Conservation (phyloP, 2,113 vertebrate genomes). For the Chionis minor region DNA sequence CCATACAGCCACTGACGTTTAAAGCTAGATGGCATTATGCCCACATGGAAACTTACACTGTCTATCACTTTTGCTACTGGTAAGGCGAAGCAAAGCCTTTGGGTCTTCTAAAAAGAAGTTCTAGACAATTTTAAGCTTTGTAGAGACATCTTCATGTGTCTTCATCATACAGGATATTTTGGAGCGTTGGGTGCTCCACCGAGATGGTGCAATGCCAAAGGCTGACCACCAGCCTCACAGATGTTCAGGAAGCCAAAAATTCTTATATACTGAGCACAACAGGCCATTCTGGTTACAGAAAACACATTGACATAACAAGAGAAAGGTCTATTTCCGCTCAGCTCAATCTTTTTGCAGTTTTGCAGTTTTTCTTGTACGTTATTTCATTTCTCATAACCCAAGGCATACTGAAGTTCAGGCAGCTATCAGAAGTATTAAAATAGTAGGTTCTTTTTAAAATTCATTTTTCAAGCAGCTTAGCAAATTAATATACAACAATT, state of each 20-base stretch:
- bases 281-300: background rate
- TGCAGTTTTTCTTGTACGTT: background rate
- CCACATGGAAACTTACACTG: background rate
- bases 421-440: constrained; percentile 1
- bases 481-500: constrained; percentile 43
- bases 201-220: background rate
- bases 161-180: background rate
- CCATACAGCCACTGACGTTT: background rate
- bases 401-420: background rate
- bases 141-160: background rate
- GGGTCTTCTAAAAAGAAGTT: background rate
- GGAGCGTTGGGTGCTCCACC: background rate
- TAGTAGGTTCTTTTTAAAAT: constrained; percentile 43
- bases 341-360: background rate
- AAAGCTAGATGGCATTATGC: background rate
- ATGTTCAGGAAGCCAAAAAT: background rate
- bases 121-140: background rate
- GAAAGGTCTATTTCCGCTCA: background rate
- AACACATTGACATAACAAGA: background rate
- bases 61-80: background rate
- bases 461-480: constrained; percentile 26
- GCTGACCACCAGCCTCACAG: background rate
- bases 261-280: background rate
- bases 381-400: constrained; percentile 29
- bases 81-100: background rate